These are phyloP conservation scores for Pteronotus mesoamericanus DNA, from an alignment of 2,797 vertebrate species.

Conservation along the genomic window DNA sequence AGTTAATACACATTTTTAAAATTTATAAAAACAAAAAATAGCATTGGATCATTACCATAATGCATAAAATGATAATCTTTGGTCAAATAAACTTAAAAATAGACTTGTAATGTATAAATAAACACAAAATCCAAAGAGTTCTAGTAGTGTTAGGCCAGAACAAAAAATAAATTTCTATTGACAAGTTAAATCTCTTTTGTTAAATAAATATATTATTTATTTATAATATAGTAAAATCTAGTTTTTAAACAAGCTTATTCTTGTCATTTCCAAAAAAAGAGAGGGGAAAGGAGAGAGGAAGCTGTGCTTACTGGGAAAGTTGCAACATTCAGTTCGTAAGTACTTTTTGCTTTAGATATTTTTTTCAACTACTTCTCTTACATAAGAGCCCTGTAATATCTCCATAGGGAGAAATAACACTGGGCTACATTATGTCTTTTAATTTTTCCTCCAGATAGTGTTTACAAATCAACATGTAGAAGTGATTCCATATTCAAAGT, in stretches of 20 bases:
- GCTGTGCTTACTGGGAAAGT: constrained; percentile 51
- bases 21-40: background rate
- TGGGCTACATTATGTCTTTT: constrained; percentile 63
- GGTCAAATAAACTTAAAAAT: constrained; percentile 22
- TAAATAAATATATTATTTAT: constrained; percentile 19
- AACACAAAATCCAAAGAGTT: background rate
- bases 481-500: constrained; percentile 70
- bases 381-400: constrained; percentile 73
- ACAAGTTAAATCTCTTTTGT: background rate
- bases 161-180: background rate
- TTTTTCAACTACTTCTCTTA: constrained; percentile 72
- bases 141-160: background rate
- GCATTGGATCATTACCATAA: background rate
- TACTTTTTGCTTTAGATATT: constrained; percentile 57
- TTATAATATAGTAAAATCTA: constrained; percentile 33
- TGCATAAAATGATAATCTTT: background rate
- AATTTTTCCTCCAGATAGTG: constrained; percentile 78
- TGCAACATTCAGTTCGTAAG: constrained; percentile 57
- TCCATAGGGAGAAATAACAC: constrained; percentile 74
- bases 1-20: background rate
- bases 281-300: constrained; percentile 64
- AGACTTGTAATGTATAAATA: background rate
- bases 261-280: constrained; percentile 63
- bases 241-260: constrained; percentile 56
- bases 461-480: constrained; percentile 66